Base-by-base conservation (phyloP, 2,797 vertebrate species). In the Myripristis jacobus region DNA sequence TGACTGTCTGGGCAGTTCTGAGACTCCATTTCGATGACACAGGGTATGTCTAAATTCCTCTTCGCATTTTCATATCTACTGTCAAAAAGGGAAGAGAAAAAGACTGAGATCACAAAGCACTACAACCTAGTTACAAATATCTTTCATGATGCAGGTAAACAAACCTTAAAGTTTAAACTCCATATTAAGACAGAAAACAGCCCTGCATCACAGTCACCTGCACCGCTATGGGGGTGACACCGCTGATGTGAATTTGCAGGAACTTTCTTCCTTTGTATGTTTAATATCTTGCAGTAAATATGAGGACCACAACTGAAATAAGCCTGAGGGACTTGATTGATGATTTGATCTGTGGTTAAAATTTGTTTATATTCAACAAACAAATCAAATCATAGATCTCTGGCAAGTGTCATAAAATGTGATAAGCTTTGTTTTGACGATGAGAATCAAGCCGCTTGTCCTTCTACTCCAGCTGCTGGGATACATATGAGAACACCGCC, bases 401-500 rank as follows among this genome's bases (percentile, higher is more conserved):
- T 38, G 36, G 27, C 27, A 3, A n/a, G 27, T 29, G 6, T 29
- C 27, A 29, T 29, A 29, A 3, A 3, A 11, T 36, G 34, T 7
- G 34, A 36, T 36, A 18, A 46, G 10, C 25, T 7, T n/a, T 41
- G 24, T 44, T 7, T n/a, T 18, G 25, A 27, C 4, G 13, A 27
- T 36, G 12, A 24, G 12, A 22, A 12, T 8, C 19, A 43, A 19
- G 31, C 1, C 21, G 36, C 6, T 15, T 36, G 16, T 48, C 22
- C 12, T 56, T 11, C 18, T 62, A 24, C 21, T 80, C 43, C 11
- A 99, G 98, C 76, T 99, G 98, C 90, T 99, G 97, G 98, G 98
- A 99, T 78, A 98, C 96, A 78, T 99, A 99, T 83, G 96, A 96
- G 82, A 95, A 96, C 90, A 97, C 96, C 50, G 97, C 97, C 91